Evolutionary conservation across 2,888 invertebrate genomes (phyloP).

Genomic region (Harpagoxenus sublaevis): DNA sequence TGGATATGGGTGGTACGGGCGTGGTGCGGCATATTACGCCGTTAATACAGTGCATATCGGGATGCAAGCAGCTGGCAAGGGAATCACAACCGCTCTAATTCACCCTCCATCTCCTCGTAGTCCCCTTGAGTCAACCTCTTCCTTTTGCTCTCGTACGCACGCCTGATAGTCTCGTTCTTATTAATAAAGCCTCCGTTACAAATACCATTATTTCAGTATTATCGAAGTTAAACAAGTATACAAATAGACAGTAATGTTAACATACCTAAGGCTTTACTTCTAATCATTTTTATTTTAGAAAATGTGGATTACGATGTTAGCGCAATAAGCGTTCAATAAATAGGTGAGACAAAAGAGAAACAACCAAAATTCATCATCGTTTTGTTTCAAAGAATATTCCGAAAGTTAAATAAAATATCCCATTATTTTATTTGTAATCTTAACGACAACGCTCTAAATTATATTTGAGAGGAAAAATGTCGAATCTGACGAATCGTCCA

Average conservation of each 20-base stretch:
- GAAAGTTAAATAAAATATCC: not conserved
- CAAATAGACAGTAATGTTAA: not conserved
- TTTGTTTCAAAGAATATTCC: not conserved
- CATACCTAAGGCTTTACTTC: not conserved
- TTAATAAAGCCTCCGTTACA: slow-evolving; percentile 76
- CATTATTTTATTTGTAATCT: not conserved
- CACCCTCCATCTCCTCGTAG: slow-evolving; percentile 27
- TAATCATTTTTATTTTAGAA: not conserved
- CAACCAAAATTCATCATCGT: not conserved
- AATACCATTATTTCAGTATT: slow-evolving; percentile 79
- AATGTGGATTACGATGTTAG: not conserved
- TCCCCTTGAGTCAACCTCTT: slow-evolving; percentile 60
- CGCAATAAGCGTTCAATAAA: not conserved
- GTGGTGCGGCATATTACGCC: slow-evolving; percentile 83
- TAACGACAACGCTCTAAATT: not conserved
- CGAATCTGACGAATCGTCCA: not conserved
- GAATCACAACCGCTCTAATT: slow-evolving; percentile 76
- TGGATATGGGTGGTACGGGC: slow-evolving; percentile 77
- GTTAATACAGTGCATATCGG: slow-evolving; percentile 84
- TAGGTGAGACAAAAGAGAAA: not conserved
- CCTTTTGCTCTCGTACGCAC: slow-evolving; percentile 26
- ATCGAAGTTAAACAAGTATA: slow-evolving; percentile 71
- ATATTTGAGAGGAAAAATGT: slow-evolving; percentile 1
- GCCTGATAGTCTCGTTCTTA: slow-evolving; percentile 72
- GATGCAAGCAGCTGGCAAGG: slow-evolving; percentile 81